A percentile compares a stretch with the other conserved stretches of the same genome.
Conservation (phyloP, 1,140 invertebrate species). For the Papilio dardanus region DNA sequence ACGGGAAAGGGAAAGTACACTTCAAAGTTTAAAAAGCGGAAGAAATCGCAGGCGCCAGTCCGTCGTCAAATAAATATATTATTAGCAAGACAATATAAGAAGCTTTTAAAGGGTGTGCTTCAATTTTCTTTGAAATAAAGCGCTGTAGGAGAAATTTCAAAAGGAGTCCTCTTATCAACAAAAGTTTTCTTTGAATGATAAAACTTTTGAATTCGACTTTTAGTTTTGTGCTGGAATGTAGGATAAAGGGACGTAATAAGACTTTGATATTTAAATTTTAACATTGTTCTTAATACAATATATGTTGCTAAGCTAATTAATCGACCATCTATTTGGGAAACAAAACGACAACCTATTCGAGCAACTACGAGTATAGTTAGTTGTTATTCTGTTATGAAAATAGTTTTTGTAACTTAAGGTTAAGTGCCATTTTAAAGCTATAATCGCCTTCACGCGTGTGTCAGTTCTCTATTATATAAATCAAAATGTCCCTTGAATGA, state of each 20-base stretch:
- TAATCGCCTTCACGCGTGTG: too few relatives aligned
- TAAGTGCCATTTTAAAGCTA: too few relatives aligned
- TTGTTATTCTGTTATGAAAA: too few relatives aligned
- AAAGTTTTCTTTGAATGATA: constrained; percentile 27
- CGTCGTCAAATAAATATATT: constrained; percentile 3
- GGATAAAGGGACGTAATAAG: constrained; percentile 2
- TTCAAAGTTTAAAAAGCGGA: background rate
- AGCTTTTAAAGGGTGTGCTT: background rate
- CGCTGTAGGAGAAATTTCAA: background rate
- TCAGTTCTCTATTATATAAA: too few relatives aligned
- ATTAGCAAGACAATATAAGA: constrained; percentile 14
- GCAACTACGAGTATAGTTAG: background rate
- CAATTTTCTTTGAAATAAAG: constrained; percentile 22
- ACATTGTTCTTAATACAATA: constrained; percentile 1
- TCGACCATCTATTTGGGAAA: too few relatives aligned
- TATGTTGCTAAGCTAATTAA: too few relatives aligned
- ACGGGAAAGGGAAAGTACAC: background rate
- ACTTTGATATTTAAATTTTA: constrained; percentile 1
- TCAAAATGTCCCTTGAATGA: too few relatives aligned
- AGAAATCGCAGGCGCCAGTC: background rate
- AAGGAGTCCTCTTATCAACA: constrained; percentile 23
- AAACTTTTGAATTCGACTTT: constrained; percentile 20
- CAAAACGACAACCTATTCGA: background rate
- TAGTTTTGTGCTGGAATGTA: constrained; percentile 3
- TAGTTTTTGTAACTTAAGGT: too few relatives aligned